A percentile compares a stretch with the other conserved stretches of the same genome.
phyloP scores from a whole-genome alignment of 2,888 invertebrate genomes.

The Laspeyria flexula region DNA sequence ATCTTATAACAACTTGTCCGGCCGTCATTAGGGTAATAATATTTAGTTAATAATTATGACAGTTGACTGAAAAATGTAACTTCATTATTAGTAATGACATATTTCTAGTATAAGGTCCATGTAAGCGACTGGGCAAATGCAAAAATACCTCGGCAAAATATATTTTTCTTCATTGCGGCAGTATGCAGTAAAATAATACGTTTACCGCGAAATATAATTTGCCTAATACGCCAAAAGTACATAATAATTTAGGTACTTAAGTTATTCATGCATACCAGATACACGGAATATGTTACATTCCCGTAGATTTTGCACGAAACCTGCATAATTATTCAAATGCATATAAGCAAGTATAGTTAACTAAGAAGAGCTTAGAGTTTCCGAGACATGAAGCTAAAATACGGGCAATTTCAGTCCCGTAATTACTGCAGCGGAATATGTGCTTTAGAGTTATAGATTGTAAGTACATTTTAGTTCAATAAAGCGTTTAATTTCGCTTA shows the following conservation, averaged over 20 bases:
- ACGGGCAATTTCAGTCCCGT: conserved; percentile 9
- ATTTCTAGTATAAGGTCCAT: too few species aligned
- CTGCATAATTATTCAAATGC: conserved; percentile 42
- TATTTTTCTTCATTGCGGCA: background rate
- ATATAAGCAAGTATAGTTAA: conserved; percentile 33
- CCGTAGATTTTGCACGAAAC: conserved; percentile 16
- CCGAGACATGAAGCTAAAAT: conserved; percentile 27
- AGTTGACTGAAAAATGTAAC: too few species aligned
- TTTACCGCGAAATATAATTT: background rate
- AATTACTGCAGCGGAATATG: conserved; percentile 13
- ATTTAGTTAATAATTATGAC: too few species aligned
- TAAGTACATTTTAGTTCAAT: conserved; percentile 11
- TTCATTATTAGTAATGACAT: too few species aligned
- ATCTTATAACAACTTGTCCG: too few species aligned
- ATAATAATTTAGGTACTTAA: background rate
- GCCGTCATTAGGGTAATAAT: too few species aligned
- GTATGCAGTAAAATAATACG: background rate
- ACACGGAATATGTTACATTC: conserved; percentile 10
- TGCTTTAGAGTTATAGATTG: background rate
- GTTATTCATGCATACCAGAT: background rate
- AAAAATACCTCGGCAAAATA: too few species aligned
- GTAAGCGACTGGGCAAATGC: too few species aligned
- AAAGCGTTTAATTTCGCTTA: conserved; percentile 16
- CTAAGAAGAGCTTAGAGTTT: conserved; percentile 37
- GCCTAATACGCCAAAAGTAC: background rate